Percentiles rank a stretch among this genome's conserved stretches.
Evolutionary conservation across 2,113 vertebrate species (phyloP).

Genomic region (Himantopus leucocephalus): DNA sequence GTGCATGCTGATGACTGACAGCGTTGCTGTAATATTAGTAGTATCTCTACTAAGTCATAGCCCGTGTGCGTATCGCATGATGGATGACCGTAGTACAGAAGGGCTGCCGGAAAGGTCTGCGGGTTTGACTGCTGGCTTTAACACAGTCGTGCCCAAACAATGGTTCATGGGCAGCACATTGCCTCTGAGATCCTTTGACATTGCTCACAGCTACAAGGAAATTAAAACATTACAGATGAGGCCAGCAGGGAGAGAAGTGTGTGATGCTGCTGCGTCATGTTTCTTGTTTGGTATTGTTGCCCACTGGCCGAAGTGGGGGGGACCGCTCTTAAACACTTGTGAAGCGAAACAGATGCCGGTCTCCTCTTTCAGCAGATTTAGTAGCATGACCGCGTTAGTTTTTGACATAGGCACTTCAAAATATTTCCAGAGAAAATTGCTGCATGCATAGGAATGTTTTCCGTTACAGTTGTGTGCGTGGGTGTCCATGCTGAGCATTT

Average conservation of each 20-base stretch:
- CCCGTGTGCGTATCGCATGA: fast-evolving
- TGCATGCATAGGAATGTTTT: not conserved
- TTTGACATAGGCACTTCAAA: not conserved
- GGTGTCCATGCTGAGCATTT: not conserved
- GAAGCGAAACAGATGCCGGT: not conserved
- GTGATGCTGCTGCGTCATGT: not conserved
- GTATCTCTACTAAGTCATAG: not conserved
- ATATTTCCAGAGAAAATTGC: not conserved
- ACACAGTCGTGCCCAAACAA: not conserved
- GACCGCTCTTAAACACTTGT: not conserved
- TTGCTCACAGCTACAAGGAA: not conserved
- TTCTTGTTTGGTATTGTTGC: not conserved
- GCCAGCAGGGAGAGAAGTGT: not conserved
- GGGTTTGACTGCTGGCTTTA: not conserved
- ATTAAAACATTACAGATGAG: not conserved
- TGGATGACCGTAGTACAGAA: not conserved
- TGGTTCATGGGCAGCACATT: not conserved
- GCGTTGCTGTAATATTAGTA: not conserved
- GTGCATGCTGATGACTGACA: not conserved
- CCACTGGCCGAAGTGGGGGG: not conserved
- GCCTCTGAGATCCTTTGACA: not conserved
- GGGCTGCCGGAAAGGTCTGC: not conserved
- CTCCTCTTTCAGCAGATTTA: not conserved
- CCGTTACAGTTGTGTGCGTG: not conserved
- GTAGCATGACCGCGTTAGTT: not conserved